Base-by-base conservation (phyloP, 2,113 vertebrate species). In the Myxocyprinus asiaticus region DNA sequence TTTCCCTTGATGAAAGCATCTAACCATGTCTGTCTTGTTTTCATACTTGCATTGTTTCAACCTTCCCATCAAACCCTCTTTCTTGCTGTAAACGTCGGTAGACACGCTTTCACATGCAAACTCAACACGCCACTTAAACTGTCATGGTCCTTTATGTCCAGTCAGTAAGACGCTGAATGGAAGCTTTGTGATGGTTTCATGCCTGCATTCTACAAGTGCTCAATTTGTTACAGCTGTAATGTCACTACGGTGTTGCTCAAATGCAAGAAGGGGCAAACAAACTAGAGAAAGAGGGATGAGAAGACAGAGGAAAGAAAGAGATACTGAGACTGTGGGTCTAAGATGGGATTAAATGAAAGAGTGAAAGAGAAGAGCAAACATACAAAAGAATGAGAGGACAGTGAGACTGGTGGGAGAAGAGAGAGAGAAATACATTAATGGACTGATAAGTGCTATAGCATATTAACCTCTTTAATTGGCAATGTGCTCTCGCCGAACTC, bases 401-500 rank as follows among this genome's bases (percentile, higher is more conserved):
- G 22, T 15, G 59, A 63, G 33, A 43, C 47, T 64, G 45, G 53
- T n/a, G 9, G 47, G 61, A 59, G 15, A n/a, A 48, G 72, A 3
- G 56, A 62, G 44, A 0, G 9, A 61, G 56, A 17, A 33, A 79
- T 14, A 56, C 14, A 51, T 17, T 9, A 15, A 71, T 43, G 58
- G 43, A 50, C 15, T 50, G 72, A 51, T 74, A 74, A 80, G 68
- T 65, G 69, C 63, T 75, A 22, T 61, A 75, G 63, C 70, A 80
- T 75, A 74, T 80, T 81, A 81, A 80, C 78, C 74, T 80, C 66
- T 83, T 80, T 77, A 79, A 83, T 77, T 83, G 62, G 68, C 50
- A 44, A 55, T n/a, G 44, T 48, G 45, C 66, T 77, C 76, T 80
- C 66, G 59, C 44, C 72, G 10, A 33, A 33, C 22, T 33, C n/a